These are phyloP conservation scores for Doryteuthis pealeii DNA, from an alignment of 1,140 invertebrate genomes.

Conservation along the genomic window DNA sequence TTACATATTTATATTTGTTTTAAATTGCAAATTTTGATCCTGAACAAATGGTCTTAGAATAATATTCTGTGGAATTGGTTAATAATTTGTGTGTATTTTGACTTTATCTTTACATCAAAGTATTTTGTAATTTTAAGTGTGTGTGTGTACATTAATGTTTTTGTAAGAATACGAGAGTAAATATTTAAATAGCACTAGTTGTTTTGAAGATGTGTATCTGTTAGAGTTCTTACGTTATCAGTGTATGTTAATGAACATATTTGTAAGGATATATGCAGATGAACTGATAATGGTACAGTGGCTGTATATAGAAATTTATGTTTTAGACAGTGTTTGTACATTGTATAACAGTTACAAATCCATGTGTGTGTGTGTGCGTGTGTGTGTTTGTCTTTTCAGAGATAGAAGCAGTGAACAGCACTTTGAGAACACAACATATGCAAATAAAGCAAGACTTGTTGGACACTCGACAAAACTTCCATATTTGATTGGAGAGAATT, in stretches of 20 bases:
- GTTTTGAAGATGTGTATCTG: neutral
- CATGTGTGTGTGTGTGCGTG: neutral
- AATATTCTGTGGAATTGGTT: too few species aligned
- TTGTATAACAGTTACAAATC: neutral
- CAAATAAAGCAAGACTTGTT: neutral
- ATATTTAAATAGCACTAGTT: too few species aligned
- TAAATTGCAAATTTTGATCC: too few species aligned
- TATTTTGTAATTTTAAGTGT: too few species aligned
- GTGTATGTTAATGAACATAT: neutral
- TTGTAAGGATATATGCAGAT: neutral
- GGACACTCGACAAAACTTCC: neutral
- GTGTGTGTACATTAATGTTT: too few species aligned
- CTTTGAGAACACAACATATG: neutral
- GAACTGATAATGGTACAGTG: neutral
- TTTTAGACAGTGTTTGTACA: neutral
- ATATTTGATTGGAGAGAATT: neutral
- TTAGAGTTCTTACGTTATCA: too few species aligned
- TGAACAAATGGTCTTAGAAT: too few species aligned
- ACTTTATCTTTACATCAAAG: too few species aligned
- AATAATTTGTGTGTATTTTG: too few species aligned
- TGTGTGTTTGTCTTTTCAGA: constrained; percentile 1
- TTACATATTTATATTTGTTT: too few species aligned
- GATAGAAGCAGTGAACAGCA: neutral
- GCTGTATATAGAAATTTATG: neutral
- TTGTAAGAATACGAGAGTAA: too few species aligned